Evolutionary conservation across 1,140 invertebrate genomes (phyloP).

Genomic region (Vanessa tameamea): DNA sequence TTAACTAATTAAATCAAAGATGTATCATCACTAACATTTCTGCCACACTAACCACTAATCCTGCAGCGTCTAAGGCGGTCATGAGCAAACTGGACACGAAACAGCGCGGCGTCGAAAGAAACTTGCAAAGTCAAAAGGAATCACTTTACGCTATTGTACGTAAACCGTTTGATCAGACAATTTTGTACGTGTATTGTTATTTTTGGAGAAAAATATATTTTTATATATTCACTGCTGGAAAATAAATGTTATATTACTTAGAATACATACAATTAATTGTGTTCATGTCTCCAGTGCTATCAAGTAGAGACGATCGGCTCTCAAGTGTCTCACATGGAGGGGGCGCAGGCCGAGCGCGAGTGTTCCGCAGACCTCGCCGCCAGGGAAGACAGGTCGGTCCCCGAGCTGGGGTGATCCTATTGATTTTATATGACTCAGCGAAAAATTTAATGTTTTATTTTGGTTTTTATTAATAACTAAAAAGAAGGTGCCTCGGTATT

Average conservation of each 20-base stretch:
- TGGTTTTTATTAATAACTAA: too few species aligned
- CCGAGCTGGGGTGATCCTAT: not conserved
- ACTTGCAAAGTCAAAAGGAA: slow-evolving; percentile 70
- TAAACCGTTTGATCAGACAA: slow-evolving; percentile 22
- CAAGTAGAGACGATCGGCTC: slow-evolving; percentile 71
- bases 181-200: not conserved
- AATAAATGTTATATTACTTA: too few species aligned
- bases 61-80: slow-evolving; percentile 70
- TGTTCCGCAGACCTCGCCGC: slow-evolving; percentile 56
- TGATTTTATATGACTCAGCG: too few species aligned
- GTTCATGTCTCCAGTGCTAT: slow-evolving; percentile 55
- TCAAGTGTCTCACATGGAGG: slow-evolving; percentile 71
- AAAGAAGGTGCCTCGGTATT: too few species aligned
- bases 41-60: not conserved
- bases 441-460: too few species aligned
- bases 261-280: not conserved
- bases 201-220: too few species aligned
- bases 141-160: slow-evolving; percentile 71
- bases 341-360: slow-evolving; percentile 59
- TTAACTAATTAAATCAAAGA: not conserved
- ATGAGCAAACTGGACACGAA: slow-evolving; percentile 72
- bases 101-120: slow-evolving; percentile 59
- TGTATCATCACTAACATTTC: not conserved
- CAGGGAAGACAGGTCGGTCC: slow-evolving; percentile 58
- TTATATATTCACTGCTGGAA: too few species aligned